These are phyloP conservation scores for Lepidurus apus DNA, from an alignment of 1,140 invertebrate species.

Conservation along the genomic window DNA sequence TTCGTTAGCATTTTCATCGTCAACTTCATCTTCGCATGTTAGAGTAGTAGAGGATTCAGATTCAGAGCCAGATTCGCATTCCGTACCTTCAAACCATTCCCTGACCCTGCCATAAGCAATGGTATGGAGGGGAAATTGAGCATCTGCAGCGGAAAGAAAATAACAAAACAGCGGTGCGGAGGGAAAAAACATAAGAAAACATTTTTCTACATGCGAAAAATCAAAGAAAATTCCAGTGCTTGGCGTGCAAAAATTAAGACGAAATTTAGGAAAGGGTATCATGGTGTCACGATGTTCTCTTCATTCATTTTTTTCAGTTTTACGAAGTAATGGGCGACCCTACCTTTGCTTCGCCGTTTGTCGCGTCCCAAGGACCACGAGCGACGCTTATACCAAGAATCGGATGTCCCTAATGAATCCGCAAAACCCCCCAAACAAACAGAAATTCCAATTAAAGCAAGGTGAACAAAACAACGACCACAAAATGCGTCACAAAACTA, in stretches of 20 bases:
- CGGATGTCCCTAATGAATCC: slow-evolving; percentile 30
- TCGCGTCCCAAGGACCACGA: slow-evolving; percentile 40
- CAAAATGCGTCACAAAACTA: not conserved
- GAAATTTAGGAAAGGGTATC: too few species aligned
- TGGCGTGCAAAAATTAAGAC: too few species aligned
- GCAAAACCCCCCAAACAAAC: slow-evolving; percentile 30
- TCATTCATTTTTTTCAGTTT: not conserved
- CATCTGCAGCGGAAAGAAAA: slow-evolving; percentile 6
- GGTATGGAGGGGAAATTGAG: not conserved
- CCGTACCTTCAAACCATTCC: slow-evolving; percentile 1
- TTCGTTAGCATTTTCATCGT: too few species aligned
- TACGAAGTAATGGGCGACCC: slow-evolving; percentile 24
- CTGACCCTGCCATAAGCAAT: not conserved
- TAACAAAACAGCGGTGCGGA: not conserved
- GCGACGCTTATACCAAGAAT: slow-evolving; percentile 36
- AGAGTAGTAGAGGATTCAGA: not conserved
- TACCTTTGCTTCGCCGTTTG: slow-evolving; percentile 37
- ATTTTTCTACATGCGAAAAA: not conserved
- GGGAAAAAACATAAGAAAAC: not conserved
- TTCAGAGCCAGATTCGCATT: not conserved
- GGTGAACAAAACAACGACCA: slow-evolving; percentile 33
- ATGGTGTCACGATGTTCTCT: too few species aligned
- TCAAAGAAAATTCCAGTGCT: not conserved
- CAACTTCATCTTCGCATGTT: not conserved
- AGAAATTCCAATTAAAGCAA: slow-evolving; percentile 35